Base-by-base conservation (phyloP, 2,797 vertebrate species). In the Myripristis murdjan region DNA sequence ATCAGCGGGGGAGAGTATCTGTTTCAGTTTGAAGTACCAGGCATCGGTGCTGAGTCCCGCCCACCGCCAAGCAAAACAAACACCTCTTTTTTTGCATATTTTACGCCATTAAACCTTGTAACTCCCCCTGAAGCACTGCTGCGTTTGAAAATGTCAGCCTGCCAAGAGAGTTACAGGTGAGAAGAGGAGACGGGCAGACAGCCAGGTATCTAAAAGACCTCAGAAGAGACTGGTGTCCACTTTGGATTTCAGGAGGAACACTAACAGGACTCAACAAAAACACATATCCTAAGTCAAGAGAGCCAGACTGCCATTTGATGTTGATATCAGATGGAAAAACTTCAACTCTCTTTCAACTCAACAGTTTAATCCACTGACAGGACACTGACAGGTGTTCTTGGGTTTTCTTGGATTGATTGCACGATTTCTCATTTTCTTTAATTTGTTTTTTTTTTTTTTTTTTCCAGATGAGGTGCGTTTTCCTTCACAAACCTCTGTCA, bases 321-420 rank as follows among this genome's bases (percentile, higher is more conserved):
- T 5, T 41, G 24, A 8, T 46, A 16, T 46, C 15, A 18, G 31
- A 60, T 23, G 16, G 3, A 43, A n/a, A 12, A 22, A 5, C 14
- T n/a, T 56, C 33, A 48, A 52, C 52, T 54, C 56, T 52, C 53
- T 49, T 63, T 12, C 39, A n/a, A n/a, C n/a, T n/a, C 5, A n/a
- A 81, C 63, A 47, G 16, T 12, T 58, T 12, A 1, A 62, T 63
- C 51, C 33, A 7, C 41, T 47, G 41, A 61, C 53, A 75, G 74
- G 64, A 83, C 69, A 69, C 64, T 0, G 76, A n/a, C n/a, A n/a
- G 81, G 67, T 73, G 72, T 84, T 83, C 68, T 81, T 66, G 58
- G 49, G 0, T 77, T 84, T 73, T 68, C 18, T 70, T 69, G 78
- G 44, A 59, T 37, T 51, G 44, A 73, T 73, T 72, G 76, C 82